These are phyloP conservation scores for Diachasmimorpha longicaudata DNA, from an alignment of 1,140 invertebrate species.

Conservation along the genomic window DNA sequence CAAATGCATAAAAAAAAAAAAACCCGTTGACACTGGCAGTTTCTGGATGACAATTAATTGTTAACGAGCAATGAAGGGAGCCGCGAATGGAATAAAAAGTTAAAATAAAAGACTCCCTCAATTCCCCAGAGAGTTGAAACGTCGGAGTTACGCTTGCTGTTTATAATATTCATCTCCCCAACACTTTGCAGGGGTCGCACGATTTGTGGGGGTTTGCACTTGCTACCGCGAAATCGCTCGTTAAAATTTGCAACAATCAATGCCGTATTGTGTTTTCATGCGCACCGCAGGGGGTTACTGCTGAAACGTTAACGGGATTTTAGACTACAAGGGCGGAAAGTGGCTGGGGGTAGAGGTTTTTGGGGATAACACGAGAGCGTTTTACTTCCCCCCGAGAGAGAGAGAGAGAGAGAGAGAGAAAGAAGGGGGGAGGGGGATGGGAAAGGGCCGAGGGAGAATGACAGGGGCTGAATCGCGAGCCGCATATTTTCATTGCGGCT, in stretches of 20 bases:
- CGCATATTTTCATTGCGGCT: constrained; percentile 20
- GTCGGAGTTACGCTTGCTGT: too few species aligned
- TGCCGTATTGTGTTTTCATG: constrained; percentile 1
- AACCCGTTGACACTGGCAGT: too few species aligned
- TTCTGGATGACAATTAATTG: too few species aligned
- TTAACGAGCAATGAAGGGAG: too few species aligned
- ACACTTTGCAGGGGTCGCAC: not conserved
- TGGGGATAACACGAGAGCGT: not conserved
- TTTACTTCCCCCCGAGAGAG: too few species aligned
- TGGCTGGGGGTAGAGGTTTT: not conserved
- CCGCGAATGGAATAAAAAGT: too few species aligned
- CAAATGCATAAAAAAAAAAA: too few species aligned
- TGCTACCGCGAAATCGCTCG: constrained; percentile 12
- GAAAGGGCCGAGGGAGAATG: not conserved
- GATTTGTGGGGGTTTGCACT: not conserved
- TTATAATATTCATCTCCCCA: too few species aligned
- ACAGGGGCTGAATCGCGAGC: constrained; percentile 4
- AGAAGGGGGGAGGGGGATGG: not conserved
- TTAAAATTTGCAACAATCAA: constrained; percentile 25
- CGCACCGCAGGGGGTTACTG: not conserved
- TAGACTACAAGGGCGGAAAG: not conserved
- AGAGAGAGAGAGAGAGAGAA: not conserved
- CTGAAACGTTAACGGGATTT: constrained; percentile 35
- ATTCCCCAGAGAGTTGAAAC: too few species aligned
- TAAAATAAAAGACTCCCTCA: too few species aligned